Base-by-base conservation (phyloP, 64 coral and sea anemone species). In the Orbicella faveolata region DNA sequence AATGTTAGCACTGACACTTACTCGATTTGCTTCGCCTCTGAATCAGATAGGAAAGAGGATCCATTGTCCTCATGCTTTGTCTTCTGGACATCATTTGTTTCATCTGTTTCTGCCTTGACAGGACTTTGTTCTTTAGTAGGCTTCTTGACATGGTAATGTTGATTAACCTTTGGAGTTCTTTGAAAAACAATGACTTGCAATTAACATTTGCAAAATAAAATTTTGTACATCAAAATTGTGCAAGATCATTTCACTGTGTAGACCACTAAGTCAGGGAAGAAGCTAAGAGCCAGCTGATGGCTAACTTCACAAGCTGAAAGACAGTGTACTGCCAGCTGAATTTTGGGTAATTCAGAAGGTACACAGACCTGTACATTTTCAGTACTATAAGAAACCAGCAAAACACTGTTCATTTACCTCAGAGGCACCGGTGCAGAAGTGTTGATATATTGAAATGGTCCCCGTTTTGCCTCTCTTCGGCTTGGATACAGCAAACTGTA, bases 371-470 rank as follows among this genome's bases (percentile, higher is more conserved):
- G 5, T 48, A 48, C 44, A 48, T 2, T 6, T 6, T 48, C 44
- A 48, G 30, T 59, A 59, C 15, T 59, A 0, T 59, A 59, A 59
- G 11, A 59, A 59, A 59, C 55, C 9, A 14, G 15, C 10, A 59
- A 14, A 59, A 59, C 55, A 63, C 2, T 4, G 20, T 37, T 6
- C 35, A 62, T 70, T 57, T 89, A 93, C 92, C 87, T 63, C 35
- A 93, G 88, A 25, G 63, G 88, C 37, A 96, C 76, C 67, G 94
- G 90, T 75, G 90, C 73, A 79, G 90, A 73, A 25, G 94, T 92
- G 61, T 92, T 90, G 17, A 96, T 92, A 52, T 92, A 96, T 19
- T 92, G 90, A 19, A 92, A 54, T 33, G 62, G 73, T 61, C 75
- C 74, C 73, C 76, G 61, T 64, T 93, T 93, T 34, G 75, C 69